Evolutionary conservation across 2,113 vertebrate species (phyloP).

Genomic region (Eclectus roratus): DNA sequence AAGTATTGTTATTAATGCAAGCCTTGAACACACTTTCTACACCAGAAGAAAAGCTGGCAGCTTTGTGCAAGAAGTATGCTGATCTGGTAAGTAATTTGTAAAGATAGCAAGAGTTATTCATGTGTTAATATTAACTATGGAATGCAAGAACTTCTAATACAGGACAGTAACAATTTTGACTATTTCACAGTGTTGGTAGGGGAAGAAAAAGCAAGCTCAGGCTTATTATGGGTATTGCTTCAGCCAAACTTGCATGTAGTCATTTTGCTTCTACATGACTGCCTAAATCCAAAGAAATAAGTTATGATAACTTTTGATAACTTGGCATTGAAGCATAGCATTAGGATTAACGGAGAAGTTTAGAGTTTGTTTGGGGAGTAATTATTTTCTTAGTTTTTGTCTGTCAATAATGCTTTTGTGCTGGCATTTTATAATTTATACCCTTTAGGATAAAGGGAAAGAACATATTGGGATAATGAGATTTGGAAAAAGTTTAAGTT

Average conservation of each 20-base stretch:
- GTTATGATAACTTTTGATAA: not conserved
- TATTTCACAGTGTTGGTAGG: not conserved
- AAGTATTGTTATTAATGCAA: slow-evolving; percentile 96
- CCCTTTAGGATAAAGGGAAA: not conserved
- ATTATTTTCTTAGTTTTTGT: not conserved
- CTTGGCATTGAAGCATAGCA: not conserved
- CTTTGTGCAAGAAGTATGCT: slow-evolving; percentile 98
- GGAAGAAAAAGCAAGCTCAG: not conserved
- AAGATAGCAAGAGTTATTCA: slow-evolving; percentile 2
- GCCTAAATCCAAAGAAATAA: not conserved
- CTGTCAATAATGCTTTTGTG: not conserved
- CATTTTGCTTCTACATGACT: slow-evolving; percentile 6
- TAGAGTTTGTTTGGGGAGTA: not conserved
- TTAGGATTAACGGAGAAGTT: not conserved
- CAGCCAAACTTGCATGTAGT: not conserved
- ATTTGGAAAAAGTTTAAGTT: not conserved
- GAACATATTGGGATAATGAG: not conserved
- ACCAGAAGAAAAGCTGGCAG: slow-evolving; percentile 96
- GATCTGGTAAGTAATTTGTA: slow-evolving; percentile 86
- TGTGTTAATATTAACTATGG: not conserved
- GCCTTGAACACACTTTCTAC: slow-evolving; percentile 91
- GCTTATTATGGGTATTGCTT: not conserved
- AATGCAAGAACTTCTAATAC: not conserved
- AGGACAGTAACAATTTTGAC: not conserved
- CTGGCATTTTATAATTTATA: not conserved